Conservation (phyloP, 2,888 invertebrate species). For the Amphimallon solstitiale region DNA sequence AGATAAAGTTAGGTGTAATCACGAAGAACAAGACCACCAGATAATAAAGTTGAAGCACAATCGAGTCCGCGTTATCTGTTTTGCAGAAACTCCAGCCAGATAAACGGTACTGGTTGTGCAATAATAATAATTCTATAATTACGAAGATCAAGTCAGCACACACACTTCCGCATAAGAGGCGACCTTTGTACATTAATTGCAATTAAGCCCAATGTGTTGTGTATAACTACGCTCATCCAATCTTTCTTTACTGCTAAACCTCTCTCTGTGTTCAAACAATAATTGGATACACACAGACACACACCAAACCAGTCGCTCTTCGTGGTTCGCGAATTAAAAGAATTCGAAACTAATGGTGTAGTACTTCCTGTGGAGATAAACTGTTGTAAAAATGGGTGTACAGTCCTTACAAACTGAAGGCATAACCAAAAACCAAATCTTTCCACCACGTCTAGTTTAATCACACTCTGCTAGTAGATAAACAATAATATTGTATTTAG, state of each 20-base stretch:
- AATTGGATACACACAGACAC: slow-evolving; percentile 20
- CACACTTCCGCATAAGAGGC: slow-evolving; percentile 31
- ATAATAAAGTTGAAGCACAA: slow-evolving; percentile 24
- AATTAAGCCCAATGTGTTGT: slow-evolving; percentile 32
- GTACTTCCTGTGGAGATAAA: not conserved
- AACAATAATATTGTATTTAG: too few species aligned
- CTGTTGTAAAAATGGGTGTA: too few species aligned
- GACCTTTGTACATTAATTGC: slow-evolving; percentile 37
- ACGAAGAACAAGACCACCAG: slow-evolving; percentile 18
- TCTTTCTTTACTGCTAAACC: slow-evolving; percentile 2
- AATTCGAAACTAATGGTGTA: slow-evolving; percentile 6
- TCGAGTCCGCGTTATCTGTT: slow-evolving; percentile 24
- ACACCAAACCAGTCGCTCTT: too few species aligned
- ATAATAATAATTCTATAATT: slow-evolving; percentile 36
- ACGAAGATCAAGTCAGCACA: slow-evolving; percentile 30
- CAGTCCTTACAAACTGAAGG: too few species aligned
- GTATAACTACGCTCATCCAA: slow-evolving; percentile 15
- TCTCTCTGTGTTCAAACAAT: slow-evolving; percentile 14
- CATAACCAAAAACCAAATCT: too few species aligned
- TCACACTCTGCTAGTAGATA: too few species aligned
- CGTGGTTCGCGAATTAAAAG: slow-evolving; percentile 2
- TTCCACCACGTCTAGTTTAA: too few species aligned
- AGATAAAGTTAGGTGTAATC: slow-evolving; percentile 29
- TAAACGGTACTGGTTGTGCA: slow-evolving; percentile 37
- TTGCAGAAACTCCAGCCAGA: slow-evolving; percentile 22